These are phyloP conservation scores for Paedocypris sp. DNA, from an alignment of 2,113 vertebrate species.

Conservation along the genomic window DNA sequence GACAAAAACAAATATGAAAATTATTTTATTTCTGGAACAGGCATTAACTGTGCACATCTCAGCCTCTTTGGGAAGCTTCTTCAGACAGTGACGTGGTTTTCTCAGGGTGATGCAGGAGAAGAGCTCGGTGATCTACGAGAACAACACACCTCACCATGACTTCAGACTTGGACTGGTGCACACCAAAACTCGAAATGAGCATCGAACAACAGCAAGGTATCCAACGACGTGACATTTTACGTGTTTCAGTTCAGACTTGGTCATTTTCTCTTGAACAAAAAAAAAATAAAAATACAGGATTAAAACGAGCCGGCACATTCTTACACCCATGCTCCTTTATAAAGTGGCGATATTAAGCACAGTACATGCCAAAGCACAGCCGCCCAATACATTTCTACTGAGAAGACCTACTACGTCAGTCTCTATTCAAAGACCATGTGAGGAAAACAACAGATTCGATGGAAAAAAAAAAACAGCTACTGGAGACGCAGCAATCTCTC, in stretches of 20 bases:
- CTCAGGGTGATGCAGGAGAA: constrained; percentile 36
- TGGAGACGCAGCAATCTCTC: not conserved
- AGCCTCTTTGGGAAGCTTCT: constrained; percentile 56
- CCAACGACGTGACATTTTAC: constrained; percentile 30
- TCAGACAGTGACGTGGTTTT: constrained; percentile 50
- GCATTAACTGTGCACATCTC: constrained; percentile 57
- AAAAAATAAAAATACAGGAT: no score
- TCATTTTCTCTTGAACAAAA: constrained; percentile 39
- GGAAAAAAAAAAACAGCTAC: not conserved
- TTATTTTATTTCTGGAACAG: constrained; percentile 65
- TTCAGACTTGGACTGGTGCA: constrained; percentile 14
- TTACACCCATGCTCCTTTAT: constrained; percentile 23
- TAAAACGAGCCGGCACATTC: constrained; percentile 20
- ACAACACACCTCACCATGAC: not conserved
- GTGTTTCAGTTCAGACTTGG: constrained; percentile 59
- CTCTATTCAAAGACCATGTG: constrained; percentile 4
- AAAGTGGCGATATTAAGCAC: constrained; percentile 31
- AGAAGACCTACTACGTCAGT: constrained; percentile 21
- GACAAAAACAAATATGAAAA: constrained; percentile 54
- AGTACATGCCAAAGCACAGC: constrained; percentile 36
- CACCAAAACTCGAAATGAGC: constrained; percentile 23
- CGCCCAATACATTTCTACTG: constrained; percentile 26
- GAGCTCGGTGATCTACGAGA: constrained; percentile 42
- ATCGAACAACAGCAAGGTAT: constrained; percentile 10
- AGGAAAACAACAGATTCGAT: no score